Percentiles rank a stretch among this genome's conserved stretches.
phyloP scores from a whole-genome alignment of 37 sponge, comb jelly and placozoan genomes.

The Petrosia ficiformis region DNA sequence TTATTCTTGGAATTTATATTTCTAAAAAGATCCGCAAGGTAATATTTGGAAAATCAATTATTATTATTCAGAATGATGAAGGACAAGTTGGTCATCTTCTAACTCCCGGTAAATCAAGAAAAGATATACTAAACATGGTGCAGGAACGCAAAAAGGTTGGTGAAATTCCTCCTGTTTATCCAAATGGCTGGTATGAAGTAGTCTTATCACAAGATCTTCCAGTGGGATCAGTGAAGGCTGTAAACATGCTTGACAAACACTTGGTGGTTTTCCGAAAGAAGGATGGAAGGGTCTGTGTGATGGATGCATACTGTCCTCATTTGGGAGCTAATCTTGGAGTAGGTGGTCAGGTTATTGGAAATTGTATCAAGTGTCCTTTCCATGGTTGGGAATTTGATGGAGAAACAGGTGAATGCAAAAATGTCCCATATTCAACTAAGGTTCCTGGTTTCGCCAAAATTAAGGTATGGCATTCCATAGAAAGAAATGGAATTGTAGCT shows the following conservation, averaged over 20 bases:
- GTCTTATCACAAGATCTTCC: conserved; percentile 19
- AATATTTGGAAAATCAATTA: no score
- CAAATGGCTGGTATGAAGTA: conserved; percentile 63
- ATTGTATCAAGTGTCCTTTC: conserved; percentile 65
- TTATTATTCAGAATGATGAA: no score
- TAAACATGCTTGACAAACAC: conserved; percentile 35
- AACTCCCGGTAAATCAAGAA: no score
- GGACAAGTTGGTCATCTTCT: no score
- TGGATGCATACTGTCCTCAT: conserved; percentile 69
- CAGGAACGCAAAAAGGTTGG: no score
- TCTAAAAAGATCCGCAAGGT: no score
- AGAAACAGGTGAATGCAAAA: conserved; percentile 37
- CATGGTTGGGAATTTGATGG: conserved; percentile 61
- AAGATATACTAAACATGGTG: no score
- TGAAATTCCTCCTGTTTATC: conserved; percentile 67
- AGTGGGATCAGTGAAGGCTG: conserved; percentile 5
- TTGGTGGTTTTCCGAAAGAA: conserved; percentile 62
- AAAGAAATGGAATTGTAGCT: conserved; percentile 24
- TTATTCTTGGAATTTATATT: no score
- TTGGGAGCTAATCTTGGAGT: conserved; percentile 60
- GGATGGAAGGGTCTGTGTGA: conserved; percentile 35
- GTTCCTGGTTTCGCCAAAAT: conserved; percentile 46
- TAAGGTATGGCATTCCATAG: conserved; percentile 33
- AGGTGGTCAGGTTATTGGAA: conserved; percentile 48
- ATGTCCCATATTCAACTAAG: conserved; percentile 51